These are phyloP conservation scores for Poeciliopsis retropinna DNA, from an alignment of 2,113 vertebrate species.

Conservation along the genomic window DNA sequence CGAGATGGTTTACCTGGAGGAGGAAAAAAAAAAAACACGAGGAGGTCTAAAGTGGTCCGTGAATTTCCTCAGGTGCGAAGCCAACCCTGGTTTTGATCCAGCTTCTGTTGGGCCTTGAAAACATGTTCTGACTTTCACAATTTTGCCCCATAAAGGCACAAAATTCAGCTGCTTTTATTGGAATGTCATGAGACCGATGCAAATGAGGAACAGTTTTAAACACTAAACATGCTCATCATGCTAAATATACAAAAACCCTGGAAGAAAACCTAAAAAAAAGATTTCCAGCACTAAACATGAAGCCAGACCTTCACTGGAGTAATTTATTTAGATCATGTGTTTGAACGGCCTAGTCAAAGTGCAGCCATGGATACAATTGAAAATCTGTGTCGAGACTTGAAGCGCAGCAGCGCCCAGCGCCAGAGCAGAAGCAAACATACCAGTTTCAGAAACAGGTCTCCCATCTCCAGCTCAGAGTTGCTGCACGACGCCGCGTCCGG, in stretches of 20 bases:
- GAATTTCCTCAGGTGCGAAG: not conserved
- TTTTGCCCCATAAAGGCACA: too few species aligned
- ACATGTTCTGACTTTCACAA: too few species aligned
- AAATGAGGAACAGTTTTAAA: too few species aligned
- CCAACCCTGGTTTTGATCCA: too few species aligned
- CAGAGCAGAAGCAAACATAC: conserved; percentile 45
- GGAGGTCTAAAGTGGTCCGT: not conserved
- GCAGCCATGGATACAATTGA: not conserved
- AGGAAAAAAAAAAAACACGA: not conserved
- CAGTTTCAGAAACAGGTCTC: conserved; percentile 78
- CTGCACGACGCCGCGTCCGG: not conserved
- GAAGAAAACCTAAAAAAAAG: too few species aligned
- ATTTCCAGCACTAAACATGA: not conserved
- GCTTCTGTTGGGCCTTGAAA: too few species aligned
- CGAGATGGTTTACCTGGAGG: conserved; percentile 78
- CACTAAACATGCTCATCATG: too few species aligned
- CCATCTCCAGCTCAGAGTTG: conserved; percentile 61
- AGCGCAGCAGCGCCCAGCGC: too few species aligned
- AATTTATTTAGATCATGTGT: not conserved
- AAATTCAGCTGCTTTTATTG: too few species aligned
- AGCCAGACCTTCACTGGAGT: not conserved
- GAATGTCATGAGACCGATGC: too few species aligned
- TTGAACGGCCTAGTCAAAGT: not conserved
- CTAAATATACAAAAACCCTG: too few species aligned
- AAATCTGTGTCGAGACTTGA: not conserved